Base-by-base conservation (phyloP, 2,113 vertebrate genomes). In the Seriola aureovittata region DNA sequence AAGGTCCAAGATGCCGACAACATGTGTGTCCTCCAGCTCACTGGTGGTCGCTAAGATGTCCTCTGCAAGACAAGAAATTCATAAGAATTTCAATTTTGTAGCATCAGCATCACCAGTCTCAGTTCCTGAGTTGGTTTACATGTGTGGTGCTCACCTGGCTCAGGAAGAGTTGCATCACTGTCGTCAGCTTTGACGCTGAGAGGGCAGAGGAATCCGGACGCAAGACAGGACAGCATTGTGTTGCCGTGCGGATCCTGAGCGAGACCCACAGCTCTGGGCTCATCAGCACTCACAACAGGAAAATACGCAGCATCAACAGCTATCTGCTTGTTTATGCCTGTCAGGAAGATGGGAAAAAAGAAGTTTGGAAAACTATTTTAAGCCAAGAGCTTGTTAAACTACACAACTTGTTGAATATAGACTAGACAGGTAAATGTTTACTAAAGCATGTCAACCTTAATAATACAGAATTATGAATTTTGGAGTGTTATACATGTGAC, bases 311-410 rank as follows among this genome's bases (percentile, higher is more conserved):
- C 95, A 72, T 97, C 95, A 1, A 97, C 85, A 7, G 97, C 96
- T 9, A 95, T 84, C 69, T 96, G 92, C 11, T 96, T 96, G 88
- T 98, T 98, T 78, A 99, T 91, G 40, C 97, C 97, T 99, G 88
- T 19, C 66, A 85, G 84, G 84, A 87, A 92, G 71, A 71, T 38
- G 64, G 23, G 46, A 25, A 34, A 12, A 67, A 50, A 12, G 21
- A 21, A 64, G 1, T 14, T 2, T 21, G 16, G 8, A 9, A 29
- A 29, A 29, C 29, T 2, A 29, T 29, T 29, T 29, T 29, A 23
- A 16, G 19, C 29, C 29, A 29, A 29, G 29, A 29, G 29, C 29
- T 29, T 2, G 29, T 29, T 29, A 29, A 29, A 29, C 29, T 29
- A 29, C 29, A 29, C 29, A 29, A 29, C 29, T 29, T 44, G 44